These are phyloP conservation scores for Myocastor coypus DNA, from an alignment of 2,113 vertebrate genomes.

Conservation along the genomic window DNA sequence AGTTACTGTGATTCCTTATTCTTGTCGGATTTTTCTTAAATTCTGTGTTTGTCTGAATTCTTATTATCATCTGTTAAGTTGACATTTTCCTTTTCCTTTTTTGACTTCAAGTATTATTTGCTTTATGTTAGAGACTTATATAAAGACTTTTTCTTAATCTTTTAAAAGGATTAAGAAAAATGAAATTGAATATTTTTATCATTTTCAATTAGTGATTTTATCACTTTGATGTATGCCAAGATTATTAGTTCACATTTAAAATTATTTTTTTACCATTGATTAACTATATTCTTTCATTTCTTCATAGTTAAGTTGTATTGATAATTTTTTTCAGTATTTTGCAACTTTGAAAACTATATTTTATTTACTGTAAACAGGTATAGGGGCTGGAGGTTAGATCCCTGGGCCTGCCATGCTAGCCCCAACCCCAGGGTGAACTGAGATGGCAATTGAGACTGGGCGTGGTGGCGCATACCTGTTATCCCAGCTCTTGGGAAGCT, in stretches of 20 bases:
- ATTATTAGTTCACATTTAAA: not conserved
- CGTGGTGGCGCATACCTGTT: no score
- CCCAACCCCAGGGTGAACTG: no score
- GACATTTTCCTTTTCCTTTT: not conserved
- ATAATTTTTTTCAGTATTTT: not conserved
- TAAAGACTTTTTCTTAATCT: not conserved
- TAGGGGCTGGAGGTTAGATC: no score
- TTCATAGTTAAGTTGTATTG: not conserved
- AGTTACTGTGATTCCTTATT: not conserved
- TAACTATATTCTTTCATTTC: not conserved
- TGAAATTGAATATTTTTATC: not conserved
- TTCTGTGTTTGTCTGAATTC: not conserved
- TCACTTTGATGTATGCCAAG: not conserved
- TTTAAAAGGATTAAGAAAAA: not conserved
- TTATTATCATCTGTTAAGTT: not conserved
- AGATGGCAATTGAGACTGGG: no score
- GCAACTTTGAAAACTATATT: not conserved
- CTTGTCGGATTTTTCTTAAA: not conserved
- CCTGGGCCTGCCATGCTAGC: no score
- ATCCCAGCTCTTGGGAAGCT: no score
- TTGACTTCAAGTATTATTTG: not conserved
- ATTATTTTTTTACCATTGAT: conserved; percentile 5
- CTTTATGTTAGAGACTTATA: not conserved
- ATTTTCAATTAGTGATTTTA: conserved; percentile 20
- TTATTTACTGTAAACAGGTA: no score